Evolutionary conservation across 1,140 invertebrate genomes (phyloP).

Genomic region (Coboldia fuscipes): DNA sequence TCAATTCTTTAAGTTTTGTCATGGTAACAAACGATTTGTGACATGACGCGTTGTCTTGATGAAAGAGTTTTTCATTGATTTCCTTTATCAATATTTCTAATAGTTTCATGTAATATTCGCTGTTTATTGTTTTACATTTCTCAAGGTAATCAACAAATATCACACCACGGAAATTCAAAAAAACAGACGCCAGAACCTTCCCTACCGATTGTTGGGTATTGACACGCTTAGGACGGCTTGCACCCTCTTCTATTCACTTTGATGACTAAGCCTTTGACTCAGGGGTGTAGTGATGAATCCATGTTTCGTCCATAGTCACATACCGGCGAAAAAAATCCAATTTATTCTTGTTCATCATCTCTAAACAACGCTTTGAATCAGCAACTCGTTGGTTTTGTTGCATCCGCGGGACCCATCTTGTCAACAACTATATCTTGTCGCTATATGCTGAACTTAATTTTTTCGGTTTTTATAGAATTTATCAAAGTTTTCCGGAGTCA

Average conservation of each 20-base stretch:
- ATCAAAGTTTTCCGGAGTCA: not conserved
- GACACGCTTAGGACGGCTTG: not conserved
- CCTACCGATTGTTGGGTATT: slow-evolving; percentile 6
- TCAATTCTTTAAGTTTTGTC: no score
- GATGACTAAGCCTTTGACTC: slow-evolving; percentile 1
- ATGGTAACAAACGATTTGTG: no score
- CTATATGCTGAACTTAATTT: not conserved
- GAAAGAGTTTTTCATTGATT: slow-evolving; percentile 6
- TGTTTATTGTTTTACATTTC: slow-evolving; percentile 10
- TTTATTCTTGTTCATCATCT: not conserved
- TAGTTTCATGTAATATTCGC: slow-evolving; percentile 7
- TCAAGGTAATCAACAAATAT: slow-evolving; percentile 15
- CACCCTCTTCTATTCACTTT: not conserved
- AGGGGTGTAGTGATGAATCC: slow-evolving; percentile 5
- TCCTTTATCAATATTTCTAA: slow-evolving; percentile 6
- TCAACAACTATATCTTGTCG: not conserved
- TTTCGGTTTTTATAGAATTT: not conserved
- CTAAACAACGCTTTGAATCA: slow-evolving; percentile 1
- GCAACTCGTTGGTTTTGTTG: not conserved
- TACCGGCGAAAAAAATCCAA: not conserved
- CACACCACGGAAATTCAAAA: slow-evolving; percentile 13
- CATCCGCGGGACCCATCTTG: not conserved
- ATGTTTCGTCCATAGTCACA: not conserved
- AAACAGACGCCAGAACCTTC: slow-evolving; percentile 13
- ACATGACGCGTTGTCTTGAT: no score